A percentile compares a stretch with the other conserved stretches of the same genome.
Conservation (phyloP, 2,888 invertebrate species). For the Cybosia mesomella region DNA sequence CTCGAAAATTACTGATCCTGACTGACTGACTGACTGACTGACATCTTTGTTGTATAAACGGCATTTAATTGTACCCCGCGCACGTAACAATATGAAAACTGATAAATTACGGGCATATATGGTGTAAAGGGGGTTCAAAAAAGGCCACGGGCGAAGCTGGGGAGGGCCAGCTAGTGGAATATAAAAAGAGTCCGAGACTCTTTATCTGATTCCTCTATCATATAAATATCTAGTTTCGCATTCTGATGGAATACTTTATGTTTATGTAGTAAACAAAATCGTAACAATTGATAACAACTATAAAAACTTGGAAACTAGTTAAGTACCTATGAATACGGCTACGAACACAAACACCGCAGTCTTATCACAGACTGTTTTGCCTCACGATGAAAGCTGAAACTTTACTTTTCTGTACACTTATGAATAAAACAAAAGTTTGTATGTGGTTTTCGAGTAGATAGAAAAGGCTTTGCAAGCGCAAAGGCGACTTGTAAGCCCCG, state of each 20-base stretch:
- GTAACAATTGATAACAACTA: neutral
- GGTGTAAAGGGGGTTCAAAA: too few relatives aligned
- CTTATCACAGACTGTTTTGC: constrained; percentile 20
- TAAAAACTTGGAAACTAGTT: neutral
- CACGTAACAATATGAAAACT: too few relatives aligned
- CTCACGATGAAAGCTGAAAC: constrained; percentile 11
- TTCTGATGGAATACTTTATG: constrained; percentile 1
- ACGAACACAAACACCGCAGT: constrained; percentile 10
- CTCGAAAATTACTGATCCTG: too few relatives aligned
- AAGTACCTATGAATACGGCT: constrained; percentile 21
- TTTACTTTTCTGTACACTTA: constrained; percentile 10
- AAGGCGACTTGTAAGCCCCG: neutral
- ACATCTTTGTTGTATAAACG: too few relatives aligned
- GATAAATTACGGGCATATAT: too few relatives aligned
- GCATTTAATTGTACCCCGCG: too few relatives aligned
- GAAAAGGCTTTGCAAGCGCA: constrained; percentile 6
- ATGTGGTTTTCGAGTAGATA: constrained; percentile 11
- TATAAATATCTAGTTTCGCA: neutral
- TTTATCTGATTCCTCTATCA: neutral
- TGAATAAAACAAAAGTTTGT: constrained; percentile 18
- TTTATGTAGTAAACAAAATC: neutral
- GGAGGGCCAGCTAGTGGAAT: too few relatives aligned
- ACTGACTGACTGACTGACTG: too few relatives aligned
- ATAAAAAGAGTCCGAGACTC: neutral
- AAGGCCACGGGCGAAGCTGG: too few relatives aligned